Evolutionary conservation across 2,797 vertebrate species (phyloP), one percentile per base, ranked within the genome.

Genomic region (Falco columbarius): DNA sequence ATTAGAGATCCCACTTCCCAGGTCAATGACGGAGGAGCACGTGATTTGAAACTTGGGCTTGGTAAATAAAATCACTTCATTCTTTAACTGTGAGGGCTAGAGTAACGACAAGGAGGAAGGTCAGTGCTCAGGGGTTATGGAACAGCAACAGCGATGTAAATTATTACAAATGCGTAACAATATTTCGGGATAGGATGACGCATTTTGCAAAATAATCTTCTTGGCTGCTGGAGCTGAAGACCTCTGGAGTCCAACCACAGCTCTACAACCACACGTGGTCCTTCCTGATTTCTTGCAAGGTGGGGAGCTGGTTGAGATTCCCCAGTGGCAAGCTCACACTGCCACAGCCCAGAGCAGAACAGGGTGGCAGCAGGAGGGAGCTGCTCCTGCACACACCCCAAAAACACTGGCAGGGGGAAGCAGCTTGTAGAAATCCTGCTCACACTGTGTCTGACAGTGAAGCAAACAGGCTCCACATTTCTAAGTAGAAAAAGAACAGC

Each of bases 11-110:
- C 91, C 26, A 36, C 87, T 52, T 86, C 89, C 90, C 38, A 63
- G 71, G 82, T 66, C 88, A 82, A 73, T 93, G 79, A 66, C n/a
- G 83, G 84, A 86, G 87, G 59, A 95, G 74, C 55, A 66, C 7
- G 52, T 74, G 86, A 49, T 54, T 65, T 27, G 76, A 84, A 62
- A 91, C 59, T 81, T 59, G 77, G 18, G 79, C 62, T 47, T 40
- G 67, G 70, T 58, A 81, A 46, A 90, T 38, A 49, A 74, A 92
- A 86, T 55, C 70, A 62, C 46, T 74, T 91, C 75, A 42, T 58
- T 84, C 84, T 84, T 54, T 23, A 62, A 34, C 26, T 3, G 19
- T 12, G 66, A 71, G 59, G 80, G 85, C 3, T 1, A 75, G 52
- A 85, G 40, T 3, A 14, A 24, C 1, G 24, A 40, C 0, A 4